Base-by-base conservation (phyloP, 2,797 vertebrate species). In the Lepidocolaptes lacrymiger region DNA sequence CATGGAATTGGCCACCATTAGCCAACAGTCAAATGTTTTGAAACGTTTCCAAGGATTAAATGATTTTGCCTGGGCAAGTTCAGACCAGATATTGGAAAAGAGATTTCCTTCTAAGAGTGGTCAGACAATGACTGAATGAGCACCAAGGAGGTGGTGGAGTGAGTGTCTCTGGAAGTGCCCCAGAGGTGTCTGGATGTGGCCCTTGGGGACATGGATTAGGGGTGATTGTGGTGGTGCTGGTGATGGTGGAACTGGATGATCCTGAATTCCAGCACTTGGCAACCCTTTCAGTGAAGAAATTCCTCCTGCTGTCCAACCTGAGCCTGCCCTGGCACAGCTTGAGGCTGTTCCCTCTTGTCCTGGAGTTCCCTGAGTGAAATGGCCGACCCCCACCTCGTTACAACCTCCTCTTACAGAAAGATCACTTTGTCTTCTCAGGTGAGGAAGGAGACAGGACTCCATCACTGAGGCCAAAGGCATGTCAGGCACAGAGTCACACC, bases 1-100 rank as follows among this genome's bases (percentile, higher is more conserved):
- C 20, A 41, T 0, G 0, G 80, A 44, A 46, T 1, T 44, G 14
- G 26, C 6, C 43, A 24, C 17, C 30, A 18, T 69, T 6, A 86
- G 44, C 64, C 61, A 89, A n/a, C 36, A 27, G 24, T 36, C 9
- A 21, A 32, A 1, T 2, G 30, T 24, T 80, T 83, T 48, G 30
- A 36, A 73, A 30, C 9, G 2, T 54, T 55, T n/a, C 17, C 37
- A 59, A 83, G 3, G 2, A 51, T 55, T 34, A 51, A 76, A 18
- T 14, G 3, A 51, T 15, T 43, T n/a, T 49, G 32, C 27, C 32
- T 18, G 16, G 15, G n/a, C 22, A 82, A 36, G 21, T 17, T 59
- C 12, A 41, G 21, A 32, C 1, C 22, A 36, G 48, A 0, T 4
- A 28, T n/a, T 2, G 18, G 15, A 23, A 24, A 49, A 24, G 55